These are phyloP conservation scores for Tetragonula carbonaria DNA, from an alignment of 2,888 invertebrate genomes.

Conservation along the genomic window DNA sequence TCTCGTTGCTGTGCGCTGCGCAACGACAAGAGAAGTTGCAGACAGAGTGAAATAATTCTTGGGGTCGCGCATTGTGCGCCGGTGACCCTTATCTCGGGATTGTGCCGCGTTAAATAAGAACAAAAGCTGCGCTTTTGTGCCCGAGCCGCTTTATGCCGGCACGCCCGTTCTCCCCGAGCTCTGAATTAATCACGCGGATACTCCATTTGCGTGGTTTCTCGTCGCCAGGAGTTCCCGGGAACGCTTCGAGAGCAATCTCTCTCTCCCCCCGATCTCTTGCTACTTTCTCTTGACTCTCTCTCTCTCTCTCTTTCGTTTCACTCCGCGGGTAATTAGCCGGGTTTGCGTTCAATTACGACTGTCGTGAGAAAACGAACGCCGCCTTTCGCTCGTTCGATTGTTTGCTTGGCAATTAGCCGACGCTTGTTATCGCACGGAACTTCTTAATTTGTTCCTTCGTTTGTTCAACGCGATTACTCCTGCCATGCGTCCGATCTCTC, in stretches of 20 bases:
- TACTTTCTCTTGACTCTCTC: neutral
- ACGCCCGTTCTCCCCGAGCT: slow-evolving; percentile 23
- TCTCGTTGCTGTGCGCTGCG: neutral
- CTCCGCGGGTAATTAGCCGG: slow-evolving; percentile 35
- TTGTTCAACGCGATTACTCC: neutral
- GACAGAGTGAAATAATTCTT: slow-evolving; percentile 30
- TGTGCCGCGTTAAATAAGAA: slow-evolving; percentile 54
- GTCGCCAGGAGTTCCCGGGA: slow-evolving; percentile 33
- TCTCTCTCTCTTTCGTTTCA: neutral
- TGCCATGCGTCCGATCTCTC: too few species aligned
- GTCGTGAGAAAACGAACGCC: slow-evolving; percentile 13
- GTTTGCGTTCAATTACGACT: slow-evolving; percentile 49
- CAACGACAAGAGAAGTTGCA: slow-evolving; percentile 1
- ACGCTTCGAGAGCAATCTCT: slow-evolving; percentile 27
- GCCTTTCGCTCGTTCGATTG: slow-evolving; percentile 18
- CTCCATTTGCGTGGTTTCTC: slow-evolving; percentile 42
- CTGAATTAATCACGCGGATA: slow-evolving; percentile 62
- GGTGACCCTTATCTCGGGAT: slow-evolving; percentile 50
- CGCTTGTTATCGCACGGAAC: slow-evolving; percentile 46
- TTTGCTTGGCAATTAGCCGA: slow-evolving; percentile 43
- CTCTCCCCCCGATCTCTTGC: neutral
- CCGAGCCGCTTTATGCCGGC: slow-evolving; percentile 29
- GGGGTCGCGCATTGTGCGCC: slow-evolving; percentile 43
- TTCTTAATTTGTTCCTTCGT: slow-evolving; percentile 36
- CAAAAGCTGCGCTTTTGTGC: slow-evolving; percentile 48